Evolutionary conservation across 2,888 invertebrate species (phyloP), one percentile per base, ranked within the genome.

Genomic region (Caradrina clavipalpis): DNA sequence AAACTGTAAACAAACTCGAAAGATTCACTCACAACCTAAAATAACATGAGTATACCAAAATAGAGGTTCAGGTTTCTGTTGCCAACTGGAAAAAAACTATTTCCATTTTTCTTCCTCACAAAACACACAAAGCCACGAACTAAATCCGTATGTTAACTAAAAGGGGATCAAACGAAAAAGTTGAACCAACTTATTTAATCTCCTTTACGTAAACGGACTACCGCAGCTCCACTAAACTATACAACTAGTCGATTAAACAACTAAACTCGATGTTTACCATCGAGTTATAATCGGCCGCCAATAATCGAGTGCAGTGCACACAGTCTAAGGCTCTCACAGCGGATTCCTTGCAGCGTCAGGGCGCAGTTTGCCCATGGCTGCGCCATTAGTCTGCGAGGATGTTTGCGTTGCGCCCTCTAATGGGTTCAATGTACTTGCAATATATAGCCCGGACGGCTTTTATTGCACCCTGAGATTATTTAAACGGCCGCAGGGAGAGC

Each of bases 391-490:
- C 81, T 74, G 81, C 78, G 68, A 81, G 82, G 85, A 83, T 90
- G 89, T 91, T 92, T 91, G 88, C 88, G 77, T 85, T 83, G 78
- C 84, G 78, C 87, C 88, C 83, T 82, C 86, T 88, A 88, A 88
- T 89, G 87, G 89, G 83, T 81, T 80, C 69, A 65, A 80, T 86
- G 86, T 89, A 89, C 91, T 88, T 84, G 91, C 89, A 88, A 91
- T 92, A 91, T 91, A 92, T 92, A 84, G 90, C 87, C 78, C 56
- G 74, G 60, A 65, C 86, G 80, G 87, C 86, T 89, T 92, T 92
- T 92, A 93, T 92, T 92, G 90, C 92, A 86, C 55, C 83, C 89
- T 81, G 86, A 91, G 91, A 92, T 92, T 93, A 93, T 92, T 91
- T 93, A 92, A 92, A 92, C 91, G 89, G 90, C 89, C 84, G 69